phyloP scores from a whole-genome alignment of 2,113 vertebrate species.

The Chrysemys picta region DNA sequence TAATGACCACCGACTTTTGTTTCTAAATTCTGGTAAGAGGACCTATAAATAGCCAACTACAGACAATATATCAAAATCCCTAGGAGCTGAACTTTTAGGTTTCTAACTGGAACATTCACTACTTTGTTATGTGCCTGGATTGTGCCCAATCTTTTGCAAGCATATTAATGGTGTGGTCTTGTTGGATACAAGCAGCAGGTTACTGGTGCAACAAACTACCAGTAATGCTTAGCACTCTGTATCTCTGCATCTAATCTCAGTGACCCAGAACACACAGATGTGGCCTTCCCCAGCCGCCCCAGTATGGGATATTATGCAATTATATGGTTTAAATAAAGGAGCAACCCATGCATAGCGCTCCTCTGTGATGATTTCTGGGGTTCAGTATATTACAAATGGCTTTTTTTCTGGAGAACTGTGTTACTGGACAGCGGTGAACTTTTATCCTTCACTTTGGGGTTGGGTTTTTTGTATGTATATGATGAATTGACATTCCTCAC shows the following conservation, averaged over 20 bases:
- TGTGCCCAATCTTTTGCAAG: background rate
- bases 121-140: background rate
- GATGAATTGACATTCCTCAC: conserved; percentile 5
- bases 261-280: background rate
- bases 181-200: background rate
- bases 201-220: background rate
- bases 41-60: background rate
- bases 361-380: background rate
- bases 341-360: background rate
- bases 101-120: background rate
- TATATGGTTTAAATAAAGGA: background rate
- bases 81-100: background rate
- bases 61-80: background rate
- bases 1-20: too few species aligned
- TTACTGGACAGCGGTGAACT: background rate
- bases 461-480: background rate
- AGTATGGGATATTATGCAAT: background rate
- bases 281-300: background rate
- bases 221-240: background rate
- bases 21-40: too few species aligned
- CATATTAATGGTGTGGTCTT: background rate
- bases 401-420: rapidly evolving
- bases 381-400: background rate
- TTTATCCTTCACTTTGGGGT: background rate
- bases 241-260: background rate